Conservation (phyloP, 1,140 invertebrate species). For the Heterodera schachtii region DNA sequence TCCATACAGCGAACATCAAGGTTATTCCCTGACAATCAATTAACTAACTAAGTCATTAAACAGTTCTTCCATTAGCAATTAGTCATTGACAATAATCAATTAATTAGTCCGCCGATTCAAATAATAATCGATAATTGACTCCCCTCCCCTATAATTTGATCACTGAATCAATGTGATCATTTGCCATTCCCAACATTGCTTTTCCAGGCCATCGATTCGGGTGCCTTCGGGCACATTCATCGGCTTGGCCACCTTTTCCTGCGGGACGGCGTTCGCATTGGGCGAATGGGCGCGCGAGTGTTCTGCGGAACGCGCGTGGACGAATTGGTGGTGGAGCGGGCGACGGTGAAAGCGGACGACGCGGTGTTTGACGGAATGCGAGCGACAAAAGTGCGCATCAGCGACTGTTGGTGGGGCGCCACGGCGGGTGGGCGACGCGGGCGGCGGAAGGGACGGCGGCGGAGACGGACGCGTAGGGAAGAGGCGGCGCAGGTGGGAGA, state of each 20-base stretch:
- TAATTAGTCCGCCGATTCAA: too few species aligned
- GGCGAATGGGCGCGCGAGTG: slow-evolving; percentile 30
- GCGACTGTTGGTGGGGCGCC: slow-evolving; percentile 38
- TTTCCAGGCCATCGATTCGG: background rate
- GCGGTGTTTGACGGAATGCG: slow-evolving; percentile 18
- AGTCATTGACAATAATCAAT: too few species aligned
- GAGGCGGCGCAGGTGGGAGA: background rate
- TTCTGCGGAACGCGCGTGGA: slow-evolving; percentile 38
- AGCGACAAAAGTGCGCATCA: slow-evolving; percentile 37
- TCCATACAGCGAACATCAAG: slow-evolving; percentile 2
- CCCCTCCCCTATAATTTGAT: too few species aligned
- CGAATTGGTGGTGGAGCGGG: slow-evolving; percentile 38
- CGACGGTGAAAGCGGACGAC: background rate
- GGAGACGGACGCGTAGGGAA: background rate
- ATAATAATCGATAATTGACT: too few species aligned
- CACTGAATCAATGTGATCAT: background rate
- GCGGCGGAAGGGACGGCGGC: background rate
- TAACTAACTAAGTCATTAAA: too few species aligned
- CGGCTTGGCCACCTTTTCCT: slow-evolving; percentile 4
- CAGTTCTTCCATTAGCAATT: too few species aligned
- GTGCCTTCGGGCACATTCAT: background rate
- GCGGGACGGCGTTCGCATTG: slow-evolving; percentile 34
- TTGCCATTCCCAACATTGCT: background rate
- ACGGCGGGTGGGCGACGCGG: background rate
- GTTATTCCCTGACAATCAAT: background rate